These are phyloP conservation scores for Peromyscus melanophrys DNA, from an alignment of 2,797 vertebrate genomes.

Conservation along the genomic window DNA sequence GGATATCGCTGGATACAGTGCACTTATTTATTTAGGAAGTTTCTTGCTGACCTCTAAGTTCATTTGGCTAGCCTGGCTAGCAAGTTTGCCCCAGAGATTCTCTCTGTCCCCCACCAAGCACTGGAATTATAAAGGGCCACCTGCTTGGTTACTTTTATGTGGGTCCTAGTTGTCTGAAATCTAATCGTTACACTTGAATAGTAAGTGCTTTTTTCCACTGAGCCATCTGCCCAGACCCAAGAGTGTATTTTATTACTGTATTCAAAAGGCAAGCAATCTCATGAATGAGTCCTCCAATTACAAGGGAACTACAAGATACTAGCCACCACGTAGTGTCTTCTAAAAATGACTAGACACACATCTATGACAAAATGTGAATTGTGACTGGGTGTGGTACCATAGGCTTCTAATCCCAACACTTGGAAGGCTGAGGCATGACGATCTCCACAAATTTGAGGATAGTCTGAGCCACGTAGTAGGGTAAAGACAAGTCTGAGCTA, in stretches of 20 bases:
- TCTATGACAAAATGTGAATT: background rate
- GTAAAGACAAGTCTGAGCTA: background rate
- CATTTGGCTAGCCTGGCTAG: background rate
- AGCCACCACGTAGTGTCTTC: background rate
- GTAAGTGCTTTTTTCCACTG: background rate
- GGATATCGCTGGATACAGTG: too few relatives aligned
- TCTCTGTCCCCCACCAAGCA: background rate
- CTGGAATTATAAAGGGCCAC: background rate
- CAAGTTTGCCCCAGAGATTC: background rate
- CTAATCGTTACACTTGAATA: too few relatives aligned
- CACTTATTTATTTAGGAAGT: background rate
- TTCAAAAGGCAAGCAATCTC: background rate
- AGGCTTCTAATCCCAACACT: background rate
- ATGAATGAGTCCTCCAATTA: background rate
- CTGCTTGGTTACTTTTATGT: background rate
- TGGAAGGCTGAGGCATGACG: background rate
- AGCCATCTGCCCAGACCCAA: background rate
- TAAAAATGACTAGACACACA: background rate
- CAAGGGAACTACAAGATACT: background rate
- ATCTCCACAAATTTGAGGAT: background rate
- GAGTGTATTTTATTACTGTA: background rate
- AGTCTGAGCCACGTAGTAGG: background rate
- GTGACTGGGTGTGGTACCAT: background rate
- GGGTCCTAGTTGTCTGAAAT: background rate
- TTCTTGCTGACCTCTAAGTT: background rate